Conservation (phyloP, 2,113 vertebrate species). For the Alectura lathami region DNA sequence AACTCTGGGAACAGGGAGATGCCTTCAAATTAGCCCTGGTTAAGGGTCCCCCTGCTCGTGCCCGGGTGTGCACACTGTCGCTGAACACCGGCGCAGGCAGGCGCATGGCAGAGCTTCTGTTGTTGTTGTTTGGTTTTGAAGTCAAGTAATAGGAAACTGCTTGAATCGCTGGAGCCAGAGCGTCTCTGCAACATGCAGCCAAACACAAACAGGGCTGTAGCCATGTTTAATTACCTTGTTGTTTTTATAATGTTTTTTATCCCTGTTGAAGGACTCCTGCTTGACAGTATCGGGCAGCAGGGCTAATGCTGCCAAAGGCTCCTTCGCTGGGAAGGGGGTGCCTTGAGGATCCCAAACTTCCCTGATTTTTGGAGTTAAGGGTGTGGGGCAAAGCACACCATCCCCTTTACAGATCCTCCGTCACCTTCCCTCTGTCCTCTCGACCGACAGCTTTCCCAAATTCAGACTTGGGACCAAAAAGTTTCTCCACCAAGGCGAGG, state of each 20-base stretch:
- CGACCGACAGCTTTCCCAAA: neutral
- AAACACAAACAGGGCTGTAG: neutral
- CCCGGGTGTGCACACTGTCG: rapidly evolving
- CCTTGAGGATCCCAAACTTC: too few relatives aligned
- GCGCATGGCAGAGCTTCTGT: neutral
- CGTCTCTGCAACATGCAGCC: slow-evolving; percentile 3
- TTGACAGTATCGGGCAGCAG: neutral
- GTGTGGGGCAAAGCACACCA: neutral
- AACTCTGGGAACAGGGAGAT: neutral
- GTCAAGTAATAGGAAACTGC: slow-evolving; percentile 30
- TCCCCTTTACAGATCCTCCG: neutral
- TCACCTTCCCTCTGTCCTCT: neutral
- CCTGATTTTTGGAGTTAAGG: too few relatives aligned
- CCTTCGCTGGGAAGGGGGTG: neutral
- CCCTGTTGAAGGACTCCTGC: neutral
- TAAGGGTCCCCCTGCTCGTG: rapidly evolving
- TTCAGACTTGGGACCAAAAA: neutral
- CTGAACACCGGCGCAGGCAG: neutral
- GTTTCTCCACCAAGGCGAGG: neutral
- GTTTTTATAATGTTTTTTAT: neutral
- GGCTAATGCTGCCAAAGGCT: neutral
- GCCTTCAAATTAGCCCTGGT: neutral
- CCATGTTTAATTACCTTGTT: slow-evolving; percentile 25
- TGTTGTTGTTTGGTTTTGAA: slow-evolving; percentile 1
- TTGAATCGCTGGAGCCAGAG: slow-evolving; percentile 56